Percentiles rank a stretch among this genome's conserved stretches.
Evolutionary conservation across 2,797 vertebrate genomes (phyloP).

Genomic region (Trematomus bernacchii): DNA sequence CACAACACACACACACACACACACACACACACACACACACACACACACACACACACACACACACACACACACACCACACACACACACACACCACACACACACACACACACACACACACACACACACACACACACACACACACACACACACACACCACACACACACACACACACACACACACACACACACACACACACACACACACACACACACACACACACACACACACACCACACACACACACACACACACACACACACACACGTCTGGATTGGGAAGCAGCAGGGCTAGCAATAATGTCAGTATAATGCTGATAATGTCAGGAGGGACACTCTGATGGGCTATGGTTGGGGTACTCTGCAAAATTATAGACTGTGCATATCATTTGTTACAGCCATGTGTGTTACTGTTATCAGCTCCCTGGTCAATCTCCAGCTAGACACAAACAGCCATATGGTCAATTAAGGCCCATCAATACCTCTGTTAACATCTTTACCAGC

Average conservation of each 20-base stretch:
- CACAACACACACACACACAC: conserved; percentile 17
- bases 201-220: conserved; percentile 12
- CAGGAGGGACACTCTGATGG: conserved; percentile 52
- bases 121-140: conserved; percentile 15
- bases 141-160: conserved; percentile 18
- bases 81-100: conserved; percentile 17
- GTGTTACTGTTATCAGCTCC: conserved; percentile 42
- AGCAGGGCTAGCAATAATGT: conserved; percentile 55
- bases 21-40: conserved; percentile 13
- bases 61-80: conserved; percentile 18
- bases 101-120: conserved; percentile 14
- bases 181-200: conserved; percentile 17
- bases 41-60: conserved; percentile 18
- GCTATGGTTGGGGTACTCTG: conserved; percentile 46
- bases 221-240: conserved; percentile 13
- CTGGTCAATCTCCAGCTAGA: conserved; percentile 68
- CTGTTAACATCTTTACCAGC: conserved; percentile 74
- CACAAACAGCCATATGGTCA: conserved; percentile 81
- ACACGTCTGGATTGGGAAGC: conserved; percentile 50
- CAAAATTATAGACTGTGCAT: conserved; percentile 44
- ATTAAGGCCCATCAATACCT: conserved; percentile 84
- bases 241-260: conserved; percentile 12
- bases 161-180: conserved; percentile 18
- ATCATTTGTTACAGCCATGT: conserved; percentile 29
- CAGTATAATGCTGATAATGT: conserved; percentile 57